Evolutionary conservation across 2,797 vertebrate species (phyloP).

Genomic region (Pangasius mekongensis): DNA sequence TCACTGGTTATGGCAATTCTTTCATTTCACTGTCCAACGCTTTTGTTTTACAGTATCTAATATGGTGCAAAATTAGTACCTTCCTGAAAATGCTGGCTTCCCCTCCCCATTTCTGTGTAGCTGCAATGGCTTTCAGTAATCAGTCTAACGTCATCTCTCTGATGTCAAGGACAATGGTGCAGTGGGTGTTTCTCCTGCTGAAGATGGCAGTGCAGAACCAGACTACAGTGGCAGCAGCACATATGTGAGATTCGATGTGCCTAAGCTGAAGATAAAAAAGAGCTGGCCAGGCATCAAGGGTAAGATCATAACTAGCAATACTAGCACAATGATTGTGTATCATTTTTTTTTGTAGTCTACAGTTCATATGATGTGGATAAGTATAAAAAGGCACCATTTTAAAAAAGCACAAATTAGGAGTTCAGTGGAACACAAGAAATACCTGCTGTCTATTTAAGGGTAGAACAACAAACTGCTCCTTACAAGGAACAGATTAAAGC

Average conservation of each 20-base stretch:
- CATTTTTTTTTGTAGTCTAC: background rate
- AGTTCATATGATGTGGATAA: background rate
- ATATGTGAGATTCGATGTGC: slow-evolving; percentile 91
- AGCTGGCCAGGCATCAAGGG: slow-evolving; percentile 91
- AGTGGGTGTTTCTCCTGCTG: slow-evolving; percentile 66
- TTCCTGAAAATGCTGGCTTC: slow-evolving; percentile 18
- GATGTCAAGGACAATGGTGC: slow-evolving; percentile 82
- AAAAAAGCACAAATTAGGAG: background rate
- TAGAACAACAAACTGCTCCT: background rate
- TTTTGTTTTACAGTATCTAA: slow-evolving; percentile 2
- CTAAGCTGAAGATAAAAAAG: slow-evolving; percentile 80
- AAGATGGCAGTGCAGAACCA: slow-evolving; percentile 73
- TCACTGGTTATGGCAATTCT: slow-evolving; percentile 26
- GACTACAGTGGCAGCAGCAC: slow-evolving; percentile 75
- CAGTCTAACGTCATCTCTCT: slow-evolving; percentile 46
- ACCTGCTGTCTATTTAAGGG: background rate
- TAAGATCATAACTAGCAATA: slow-evolving; percentile 58
- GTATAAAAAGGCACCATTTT: background rate
- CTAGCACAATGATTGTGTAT: background rate
- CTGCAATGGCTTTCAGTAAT: slow-evolving; percentile 27
- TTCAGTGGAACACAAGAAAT: background rate
- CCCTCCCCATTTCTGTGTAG: background rate
- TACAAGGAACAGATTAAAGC: background rate
- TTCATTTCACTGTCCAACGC: slow-evolving; percentile 13
- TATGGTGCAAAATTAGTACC: slow-evolving; percentile 20